Evolutionary conservation across 1,140 invertebrate species (phyloP), one percentile per base, ranked within the genome.

Genomic region (Sycophila sp.): DNA sequence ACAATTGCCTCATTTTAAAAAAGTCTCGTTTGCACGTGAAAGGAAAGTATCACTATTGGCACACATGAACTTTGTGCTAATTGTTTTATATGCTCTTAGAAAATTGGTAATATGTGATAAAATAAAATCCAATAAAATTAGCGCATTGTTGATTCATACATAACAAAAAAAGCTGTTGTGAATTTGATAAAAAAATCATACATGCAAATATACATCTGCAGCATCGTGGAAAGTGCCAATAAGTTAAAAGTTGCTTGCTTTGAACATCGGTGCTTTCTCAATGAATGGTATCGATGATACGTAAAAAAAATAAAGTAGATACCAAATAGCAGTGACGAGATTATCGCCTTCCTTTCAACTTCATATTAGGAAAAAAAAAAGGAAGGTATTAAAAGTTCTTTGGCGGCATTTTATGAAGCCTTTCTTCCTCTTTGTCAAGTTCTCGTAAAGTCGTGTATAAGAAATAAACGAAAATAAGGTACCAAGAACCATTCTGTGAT

Each of bases 401-500:
- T 69, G 77, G 73, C 77, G 17, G 79, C 78, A 79, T 80, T 81
- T 81, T 58, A 79, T 80, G 72, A 47, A 78, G 75, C 75, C 76
- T 80, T 80, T 80, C 80, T 81, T 82, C 79, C 78, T 77, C 80
- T 77, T 79, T 74, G 74, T 78, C 79, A 77, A 82, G 78, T 83
- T 81, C 79, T 79, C 76, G 76, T 82, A 77, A 81, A 74, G 74
- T 79, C 77, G 77, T 80, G 82, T 51, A 66, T 65, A 71, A 71
- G 65, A 71, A 65, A 66, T 59, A 65, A 65, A 71, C 51, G 72
- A 85, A 81, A 77, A 85, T 85, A 85, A 86, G 80, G 85, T 85
- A 86, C 84, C 85, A 85, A 86, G 85, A 86, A 86, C 84, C 83
- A 81, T 85, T 85, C 84, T 85, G 85, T 86, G 84, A 86, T 85